Percentiles rank a stretch among this genome's conserved stretches.
These are phyloP conservation scores for Palythoa grandiflora DNA, from an alignment of 92 coral and sea anemone species.

Conservation along the genomic window DNA sequence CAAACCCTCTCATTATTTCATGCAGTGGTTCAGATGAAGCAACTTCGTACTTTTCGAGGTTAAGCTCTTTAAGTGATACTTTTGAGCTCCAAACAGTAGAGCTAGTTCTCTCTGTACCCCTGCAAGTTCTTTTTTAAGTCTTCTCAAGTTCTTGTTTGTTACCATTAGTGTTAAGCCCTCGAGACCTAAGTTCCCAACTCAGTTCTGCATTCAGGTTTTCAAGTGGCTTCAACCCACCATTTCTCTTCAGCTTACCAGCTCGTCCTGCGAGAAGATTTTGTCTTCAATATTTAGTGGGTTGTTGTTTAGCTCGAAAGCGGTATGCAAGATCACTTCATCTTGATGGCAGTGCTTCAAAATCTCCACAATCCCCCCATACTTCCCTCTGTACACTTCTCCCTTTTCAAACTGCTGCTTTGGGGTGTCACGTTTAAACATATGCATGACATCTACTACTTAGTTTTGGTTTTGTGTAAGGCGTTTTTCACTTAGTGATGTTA, in stretches of 20 bases:
- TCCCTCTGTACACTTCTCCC: conserved; percentile 56
- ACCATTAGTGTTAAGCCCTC: neutral
- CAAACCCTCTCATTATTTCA: conserved; percentile 17
- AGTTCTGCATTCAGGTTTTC: conserved; percentile 17
- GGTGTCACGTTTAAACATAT: conserved; percentile 38
- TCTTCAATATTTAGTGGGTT: neutral
- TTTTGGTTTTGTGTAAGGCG: neutral
- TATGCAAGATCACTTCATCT: conserved; percentile 32
- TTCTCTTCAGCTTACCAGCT: conserved; percentile 28
- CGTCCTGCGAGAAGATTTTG: conserved; percentile 41
- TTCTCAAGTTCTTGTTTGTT: conserved; percentile 1
- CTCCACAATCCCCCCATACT: conserved; percentile 43
- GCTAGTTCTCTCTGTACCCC: conserved; percentile 20
- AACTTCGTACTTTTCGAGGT: neutral
- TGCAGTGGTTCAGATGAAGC: neutral
- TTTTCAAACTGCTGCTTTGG: conserved; percentile 56
- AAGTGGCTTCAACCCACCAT: conserved; percentile 44
- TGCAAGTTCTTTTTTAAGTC: conserved; percentile 9
- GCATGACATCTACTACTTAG: conserved; percentile 43
- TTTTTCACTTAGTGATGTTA: conserved; percentile 26
- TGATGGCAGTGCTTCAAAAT: conserved; percentile 27
- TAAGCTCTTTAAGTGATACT: neutral
- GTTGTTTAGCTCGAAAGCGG: conserved; percentile 20
- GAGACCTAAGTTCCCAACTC: conserved; percentile 7
- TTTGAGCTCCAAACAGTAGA: conserved; percentile 3